These are phyloP conservation scores for Hydrozoanthus tunicans DNA, from an alignment of 64 coral and sea anemone genomes.

Conservation along the genomic window DNA sequence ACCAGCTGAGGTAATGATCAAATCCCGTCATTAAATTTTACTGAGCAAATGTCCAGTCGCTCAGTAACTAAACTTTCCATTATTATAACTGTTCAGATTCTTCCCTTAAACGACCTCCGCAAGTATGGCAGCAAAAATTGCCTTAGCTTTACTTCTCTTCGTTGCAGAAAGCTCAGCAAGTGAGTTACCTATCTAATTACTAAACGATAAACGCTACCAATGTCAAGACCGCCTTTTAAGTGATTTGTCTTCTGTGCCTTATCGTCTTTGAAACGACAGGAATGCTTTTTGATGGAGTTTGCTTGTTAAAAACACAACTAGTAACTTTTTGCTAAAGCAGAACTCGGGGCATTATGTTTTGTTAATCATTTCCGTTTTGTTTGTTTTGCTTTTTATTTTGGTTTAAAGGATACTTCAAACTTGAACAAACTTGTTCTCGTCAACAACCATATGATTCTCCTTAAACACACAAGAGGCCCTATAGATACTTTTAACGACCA, in stretches of 20 bases:
- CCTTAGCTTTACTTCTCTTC: background rate
- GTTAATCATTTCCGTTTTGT: background rate
- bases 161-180: background rate
- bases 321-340: background rate
- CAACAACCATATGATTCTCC: background rate
- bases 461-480: background rate
- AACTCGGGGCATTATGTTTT: background rate
- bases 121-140: background rate
- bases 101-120: background rate
- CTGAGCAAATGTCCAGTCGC: background rate
- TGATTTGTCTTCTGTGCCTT: background rate
- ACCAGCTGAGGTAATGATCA: background rate
- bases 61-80: background rate
- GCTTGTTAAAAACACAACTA: background rate
- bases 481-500: background rate
- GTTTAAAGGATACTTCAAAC: constrained; percentile 9
- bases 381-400: background rate
- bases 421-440: background rate
- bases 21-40: background rate
- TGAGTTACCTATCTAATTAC: background rate
- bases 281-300: background rate
- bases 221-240: background rate
- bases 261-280: background rate
- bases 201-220: background rate
- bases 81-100: background rate